Percentiles rank a stretch among this genome's conserved stretches.
These are phyloP conservation scores for Helobdella robusta DNA, from an alignment of 2,888 invertebrate genomes.

Conservation along the genomic window DNA sequence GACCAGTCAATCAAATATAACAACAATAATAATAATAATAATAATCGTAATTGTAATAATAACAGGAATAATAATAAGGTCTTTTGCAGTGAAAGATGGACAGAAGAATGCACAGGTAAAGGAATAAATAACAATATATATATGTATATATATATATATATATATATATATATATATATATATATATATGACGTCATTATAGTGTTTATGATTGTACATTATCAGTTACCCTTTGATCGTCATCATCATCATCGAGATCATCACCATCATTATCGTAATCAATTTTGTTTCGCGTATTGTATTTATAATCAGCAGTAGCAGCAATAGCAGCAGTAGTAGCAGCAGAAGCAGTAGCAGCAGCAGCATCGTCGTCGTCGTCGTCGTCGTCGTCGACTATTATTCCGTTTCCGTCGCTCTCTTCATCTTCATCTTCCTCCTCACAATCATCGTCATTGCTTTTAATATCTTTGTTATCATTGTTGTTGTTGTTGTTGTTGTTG, in stretches of 20 bases:
- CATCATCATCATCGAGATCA: not conserved
- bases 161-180: too few species aligned
- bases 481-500: not conserved
- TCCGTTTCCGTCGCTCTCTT: not conserved
- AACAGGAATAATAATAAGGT: too few species aligned
- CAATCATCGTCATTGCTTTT: constrained; percentile 7
- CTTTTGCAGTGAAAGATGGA: too few species aligned
- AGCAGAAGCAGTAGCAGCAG: too few species aligned
- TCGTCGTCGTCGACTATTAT: constrained; percentile 1
- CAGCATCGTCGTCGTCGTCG: constrained; percentile 8
- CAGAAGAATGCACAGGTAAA: too few species aligned
- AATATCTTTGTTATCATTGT: not conserved
- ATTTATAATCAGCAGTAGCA: not conserved
- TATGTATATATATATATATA: too few species aligned
- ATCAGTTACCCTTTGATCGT: too few species aligned
- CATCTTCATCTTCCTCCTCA: not conserved
- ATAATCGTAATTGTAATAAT: too few species aligned
- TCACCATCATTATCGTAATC: not conserved
- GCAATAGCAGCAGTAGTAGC: too few species aligned
- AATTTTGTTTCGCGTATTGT: constrained; percentile 1
- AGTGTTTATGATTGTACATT: not conserved
- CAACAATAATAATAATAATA: too few species aligned
- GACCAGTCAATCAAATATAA: too few species aligned
- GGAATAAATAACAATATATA: too few species aligned
- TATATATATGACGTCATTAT: not conserved